These are phyloP conservation scores for Tenthredo scrophulariae DNA, from an alignment of 2,888 invertebrate genomes.

Conservation along the genomic window DNA sequence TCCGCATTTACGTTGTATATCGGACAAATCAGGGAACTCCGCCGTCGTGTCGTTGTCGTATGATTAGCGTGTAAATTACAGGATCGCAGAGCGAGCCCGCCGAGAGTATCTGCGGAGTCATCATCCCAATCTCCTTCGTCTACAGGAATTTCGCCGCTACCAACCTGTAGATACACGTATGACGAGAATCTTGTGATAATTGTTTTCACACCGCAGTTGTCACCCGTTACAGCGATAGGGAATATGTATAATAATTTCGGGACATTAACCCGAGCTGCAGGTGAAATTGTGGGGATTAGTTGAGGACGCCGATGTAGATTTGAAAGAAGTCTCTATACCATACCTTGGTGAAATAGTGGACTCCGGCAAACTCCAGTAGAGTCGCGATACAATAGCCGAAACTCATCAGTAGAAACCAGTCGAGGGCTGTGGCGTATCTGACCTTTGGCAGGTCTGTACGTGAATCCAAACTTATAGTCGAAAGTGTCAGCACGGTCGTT, in stretches of 20 bases:
- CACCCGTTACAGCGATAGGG: background rate
- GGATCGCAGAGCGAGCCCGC: constrained; percentile 62
- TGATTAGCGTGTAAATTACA: constrained; percentile 71
- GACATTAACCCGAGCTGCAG: background rate
- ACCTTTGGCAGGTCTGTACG: constrained; percentile 95
- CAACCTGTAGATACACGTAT: constrained; percentile 80
- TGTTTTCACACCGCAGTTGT: no score
- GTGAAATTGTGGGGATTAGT: background rate
- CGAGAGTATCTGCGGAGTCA: constrained; percentile 78
- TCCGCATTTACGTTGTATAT: constrained; percentile 81
- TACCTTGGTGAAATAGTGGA: constrained; percentile 96
- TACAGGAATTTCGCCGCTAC: constrained; percentile 90
- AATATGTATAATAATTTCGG: constrained; percentile 31
- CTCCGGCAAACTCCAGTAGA: constrained; percentile 95
- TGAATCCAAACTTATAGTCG: constrained; percentile 94
- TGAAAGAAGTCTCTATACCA: background rate
- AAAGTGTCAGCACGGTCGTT: constrained; percentile 94
- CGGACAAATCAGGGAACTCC: constrained; percentile 83
- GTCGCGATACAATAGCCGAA: constrained; percentile 96
- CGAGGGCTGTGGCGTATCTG: constrained; percentile 95
- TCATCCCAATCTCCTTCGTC: constrained; percentile 93
- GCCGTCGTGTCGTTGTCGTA: constrained; percentile 77
- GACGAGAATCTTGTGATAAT: background rate
- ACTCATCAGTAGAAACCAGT: constrained; percentile 96
- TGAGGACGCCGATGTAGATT: background rate